Evolutionary conservation across 2,888 invertebrate species (phyloP).

Genomic region (Lasioglossum vierecki): DNA sequence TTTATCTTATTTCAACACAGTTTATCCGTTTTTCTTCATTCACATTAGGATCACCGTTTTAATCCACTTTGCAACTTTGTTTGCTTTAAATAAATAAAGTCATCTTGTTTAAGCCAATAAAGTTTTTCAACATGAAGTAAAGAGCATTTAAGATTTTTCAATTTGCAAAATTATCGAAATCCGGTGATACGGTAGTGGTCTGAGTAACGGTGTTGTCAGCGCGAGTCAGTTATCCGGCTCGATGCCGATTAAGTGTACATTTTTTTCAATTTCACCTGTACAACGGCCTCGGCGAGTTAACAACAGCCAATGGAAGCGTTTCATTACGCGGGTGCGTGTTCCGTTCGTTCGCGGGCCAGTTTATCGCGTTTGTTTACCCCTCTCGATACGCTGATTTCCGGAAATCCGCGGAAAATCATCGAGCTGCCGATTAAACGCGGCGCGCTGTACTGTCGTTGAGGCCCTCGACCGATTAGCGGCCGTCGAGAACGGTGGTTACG

Average conservation of each 20-base stretch:
- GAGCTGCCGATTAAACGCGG: conserved; percentile 30
- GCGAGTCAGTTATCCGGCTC: background rate
- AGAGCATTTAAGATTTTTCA: too few species aligned
- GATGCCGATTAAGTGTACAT: background rate
- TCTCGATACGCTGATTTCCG: conserved; percentile 54
- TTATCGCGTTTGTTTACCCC: conserved; percentile 35
- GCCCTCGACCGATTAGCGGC: conserved; percentile 19
- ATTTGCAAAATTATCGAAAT: too few species aligned
- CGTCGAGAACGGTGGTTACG: background rate
- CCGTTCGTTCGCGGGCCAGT: conserved; percentile 8
- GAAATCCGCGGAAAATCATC: conserved; percentile 62
- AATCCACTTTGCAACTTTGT: too few species aligned
- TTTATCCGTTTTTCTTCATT: too few species aligned
- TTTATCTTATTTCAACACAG: too few species aligned
- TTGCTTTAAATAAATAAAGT: too few species aligned
- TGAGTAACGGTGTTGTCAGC: too few species aligned
- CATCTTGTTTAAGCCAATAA: too few species aligned
- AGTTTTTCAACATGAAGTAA: too few species aligned
- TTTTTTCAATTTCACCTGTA: conserved; percentile 8
- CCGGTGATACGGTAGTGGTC: too few species aligned
- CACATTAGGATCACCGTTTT: too few species aligned
- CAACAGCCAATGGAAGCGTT: conserved; percentile 67
- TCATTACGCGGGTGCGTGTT: conserved; percentile 63
- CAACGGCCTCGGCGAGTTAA: conserved; percentile 47
- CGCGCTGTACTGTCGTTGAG: background rate